phyloP scores from a whole-genome alignment of 2,888 invertebrate genomes.

The Athetis lepigone region DNA sequence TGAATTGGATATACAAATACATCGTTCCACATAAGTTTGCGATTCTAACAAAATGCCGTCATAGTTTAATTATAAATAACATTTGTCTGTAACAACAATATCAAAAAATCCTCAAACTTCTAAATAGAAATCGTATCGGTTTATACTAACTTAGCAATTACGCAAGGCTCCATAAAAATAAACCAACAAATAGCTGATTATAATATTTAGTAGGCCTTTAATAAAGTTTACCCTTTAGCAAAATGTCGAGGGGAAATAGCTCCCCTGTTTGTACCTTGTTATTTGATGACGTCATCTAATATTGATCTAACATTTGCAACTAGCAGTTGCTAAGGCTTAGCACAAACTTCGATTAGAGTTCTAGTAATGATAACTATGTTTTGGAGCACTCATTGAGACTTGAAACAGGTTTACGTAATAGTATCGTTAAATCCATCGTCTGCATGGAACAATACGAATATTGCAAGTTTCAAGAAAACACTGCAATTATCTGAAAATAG shows the following conservation, averaged over 20 bases:
- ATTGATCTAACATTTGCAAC: slow-evolving; percentile 78
- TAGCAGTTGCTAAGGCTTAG: slow-evolving; percentile 67
- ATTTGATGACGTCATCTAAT: slow-evolving; percentile 70
- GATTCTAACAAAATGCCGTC: background rate
- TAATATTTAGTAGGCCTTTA: slow-evolving; percentile 1
- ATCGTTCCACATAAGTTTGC: slow-evolving; percentile 9
- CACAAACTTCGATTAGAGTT: slow-evolving; percentile 31
- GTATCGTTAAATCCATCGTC: slow-evolving; percentile 52
- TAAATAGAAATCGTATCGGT: slow-evolving; percentile 31
- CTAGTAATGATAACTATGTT: slow-evolving; percentile 41
- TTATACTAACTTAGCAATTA: slow-evolving; percentile 25
- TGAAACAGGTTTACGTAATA: slow-evolving; percentile 54
- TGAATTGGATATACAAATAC: slow-evolving; percentile 11
- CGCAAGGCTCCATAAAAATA: slow-evolving; percentile 8
- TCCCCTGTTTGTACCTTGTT: slow-evolving; percentile 58
- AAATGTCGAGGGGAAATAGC: slow-evolving; percentile 71
- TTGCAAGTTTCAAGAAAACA: slow-evolving; percentile 34
- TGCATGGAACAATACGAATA: slow-evolving; percentile 59
- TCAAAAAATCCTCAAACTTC: background rate
- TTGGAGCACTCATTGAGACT: slow-evolving; percentile 46
- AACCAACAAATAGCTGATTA: background rate
- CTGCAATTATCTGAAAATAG: slow-evolving; percentile 37
- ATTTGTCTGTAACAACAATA: background rate
- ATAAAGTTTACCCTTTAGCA: slow-evolving; percentile 51
- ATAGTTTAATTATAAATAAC: background rate